Base-by-base conservation (phyloP, 2,888 invertebrate species). In the Chloromyia formosa region DNA sequence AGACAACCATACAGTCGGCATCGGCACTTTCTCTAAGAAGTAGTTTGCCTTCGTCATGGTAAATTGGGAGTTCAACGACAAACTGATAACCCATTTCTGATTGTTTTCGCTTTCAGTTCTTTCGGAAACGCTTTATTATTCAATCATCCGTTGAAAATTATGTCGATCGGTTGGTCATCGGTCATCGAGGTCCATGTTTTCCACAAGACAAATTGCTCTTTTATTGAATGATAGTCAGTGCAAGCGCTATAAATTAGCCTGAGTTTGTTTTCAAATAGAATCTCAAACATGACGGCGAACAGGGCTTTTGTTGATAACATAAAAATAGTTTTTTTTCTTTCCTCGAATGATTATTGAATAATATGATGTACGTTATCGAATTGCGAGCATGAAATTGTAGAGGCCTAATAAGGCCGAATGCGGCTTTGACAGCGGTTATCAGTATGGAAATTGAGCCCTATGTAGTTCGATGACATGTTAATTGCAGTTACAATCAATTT, bases 261-360 rank as follows among this genome's bases (percentile, higher is more conserved):
- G 54, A 16, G 5, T n/a, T 54, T 12, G 16, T n/a, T 54, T 16
- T 16, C n/a, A n/a, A n/a, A n/a, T n/a, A n/a, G n/a, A n/a, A n/a
- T n/a, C n/a, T n/a, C n/a, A n/a, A n/a, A n/a, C n/a, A n/a, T n/a
- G 54, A n/a, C 16, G 10, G 5, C 54, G 54, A 54, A 12, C n/a
- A 12, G 54, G 5, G 42, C 42, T 42, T 10, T 20, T 3, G 16
- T 16, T 56, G 20, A 56, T 20, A 56, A 20, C 20, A 56, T n/a
- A 16, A 12, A 53, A 20, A 16, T 56, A 20, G 18, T 20, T 20
- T 18, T 1, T 56, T 5, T 20, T 4, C 14, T n/a, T n/a, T n/a
- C n/a, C n/a, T n/a, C n/a, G n/a, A n/a, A n/a, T n/a, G n/a, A 16
- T 56, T 56, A 56, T 56, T 56, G 56, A 56, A 56, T 56, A 56